phyloP scores from a whole-genome alignment of 1,140 invertebrate species.

The Lasaia peninsularis region DNA sequence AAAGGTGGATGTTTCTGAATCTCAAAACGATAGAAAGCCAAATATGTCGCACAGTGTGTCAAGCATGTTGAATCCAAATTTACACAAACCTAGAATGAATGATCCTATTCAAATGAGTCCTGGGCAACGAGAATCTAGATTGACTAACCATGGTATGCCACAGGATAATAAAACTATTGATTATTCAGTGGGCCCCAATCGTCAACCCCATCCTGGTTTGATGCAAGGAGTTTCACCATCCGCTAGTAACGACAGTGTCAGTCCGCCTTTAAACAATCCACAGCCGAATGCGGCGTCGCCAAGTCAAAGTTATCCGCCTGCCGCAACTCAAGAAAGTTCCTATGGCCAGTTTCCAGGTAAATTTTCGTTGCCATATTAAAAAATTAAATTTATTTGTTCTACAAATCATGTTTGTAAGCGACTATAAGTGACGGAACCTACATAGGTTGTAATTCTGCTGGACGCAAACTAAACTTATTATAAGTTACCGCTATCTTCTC shows the following conservation, averaged over 20 bases:
- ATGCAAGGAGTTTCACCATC: conserved; percentile 10
- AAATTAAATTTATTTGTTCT: background rate
- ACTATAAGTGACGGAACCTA: no score
- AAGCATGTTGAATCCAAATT: conserved; percentile 45
- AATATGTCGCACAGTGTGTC: conserved; percentile 66
- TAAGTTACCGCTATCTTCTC: no score
- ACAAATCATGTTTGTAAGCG: background rate
- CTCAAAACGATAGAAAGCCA: conserved; percentile 38
- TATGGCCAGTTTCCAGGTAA: conserved; percentile 66
- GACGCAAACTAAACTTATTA: no score
- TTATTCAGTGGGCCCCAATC: conserved; percentile 20
- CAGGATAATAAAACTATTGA: conserved; percentile 29
- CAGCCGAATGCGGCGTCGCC: conserved; percentile 24
- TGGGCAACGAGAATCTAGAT: conserved; percentile 1
- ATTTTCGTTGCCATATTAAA: background rate
- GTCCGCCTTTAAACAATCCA: conserved; percentile 9
- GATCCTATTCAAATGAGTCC: conserved; percentile 20
- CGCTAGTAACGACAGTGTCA: background rate
- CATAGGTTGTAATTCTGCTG: no score
- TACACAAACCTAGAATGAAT: conserved; percentile 32
- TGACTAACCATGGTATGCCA: conserved; percentile 24
- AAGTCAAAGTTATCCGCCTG: conserved; percentile 29
- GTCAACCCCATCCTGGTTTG: background rate
- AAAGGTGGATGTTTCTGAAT: conserved; percentile 41
- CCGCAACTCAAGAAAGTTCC: conserved; percentile 41